A percentile compares a stretch with the other conserved stretches of the same genome.
Evolutionary conservation across 1,140 invertebrate genomes (phyloP).

Genomic region (Condylostylus longicornis): DNA sequence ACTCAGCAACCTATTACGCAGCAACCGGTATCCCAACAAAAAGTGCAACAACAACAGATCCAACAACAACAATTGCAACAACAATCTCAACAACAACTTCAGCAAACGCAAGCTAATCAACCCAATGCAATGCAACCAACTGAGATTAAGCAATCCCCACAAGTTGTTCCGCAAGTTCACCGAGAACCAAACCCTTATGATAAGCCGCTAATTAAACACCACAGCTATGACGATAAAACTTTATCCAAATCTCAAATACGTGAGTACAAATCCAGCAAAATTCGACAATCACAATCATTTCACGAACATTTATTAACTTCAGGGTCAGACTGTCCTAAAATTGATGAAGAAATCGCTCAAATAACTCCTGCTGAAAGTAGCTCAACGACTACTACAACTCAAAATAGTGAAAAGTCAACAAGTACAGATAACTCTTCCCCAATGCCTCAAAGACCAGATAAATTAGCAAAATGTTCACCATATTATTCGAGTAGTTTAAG

Average conservation of each 20-base stretch:
- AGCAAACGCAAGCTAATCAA: slow-evolving; percentile 17
- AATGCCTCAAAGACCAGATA: slow-evolving; percentile 31
- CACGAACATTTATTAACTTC: slow-evolving; percentile 43
- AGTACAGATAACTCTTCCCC: slow-evolving; percentile 30
- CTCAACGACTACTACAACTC: slow-evolving; percentile 25
- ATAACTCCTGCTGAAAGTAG: slow-evolving; percentile 23
- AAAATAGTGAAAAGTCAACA: slow-evolving; percentile 19
- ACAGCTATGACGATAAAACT: slow-evolving; percentile 44
- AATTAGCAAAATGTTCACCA: slow-evolving; percentile 47
- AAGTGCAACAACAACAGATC: neutral
- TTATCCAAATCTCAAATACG: slow-evolving; percentile 44
- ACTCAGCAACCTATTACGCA: too few species aligned
- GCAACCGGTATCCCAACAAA: neutral
- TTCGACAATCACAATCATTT: slow-evolving; percentile 43
- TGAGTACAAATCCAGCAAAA: slow-evolving; percentile 41
- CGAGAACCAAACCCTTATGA: slow-evolving; percentile 29
- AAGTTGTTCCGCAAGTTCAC: too few species aligned
- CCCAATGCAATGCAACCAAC: too few species aligned
- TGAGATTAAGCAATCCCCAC: slow-evolving; percentile 11
- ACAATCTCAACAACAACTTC: slow-evolving; percentile 20
- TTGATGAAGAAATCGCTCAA: slow-evolving; percentile 15
- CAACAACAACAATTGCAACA: slow-evolving; percentile 3
- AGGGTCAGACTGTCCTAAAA: slow-evolving; percentile 1
- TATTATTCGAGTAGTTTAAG: slow-evolving; percentile 54
- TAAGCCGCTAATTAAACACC: slow-evolving; percentile 42